These are phyloP conservation scores for Agrypnus murinus DNA, from an alignment of 2,888 invertebrate genomes.

Conservation along the genomic window DNA sequence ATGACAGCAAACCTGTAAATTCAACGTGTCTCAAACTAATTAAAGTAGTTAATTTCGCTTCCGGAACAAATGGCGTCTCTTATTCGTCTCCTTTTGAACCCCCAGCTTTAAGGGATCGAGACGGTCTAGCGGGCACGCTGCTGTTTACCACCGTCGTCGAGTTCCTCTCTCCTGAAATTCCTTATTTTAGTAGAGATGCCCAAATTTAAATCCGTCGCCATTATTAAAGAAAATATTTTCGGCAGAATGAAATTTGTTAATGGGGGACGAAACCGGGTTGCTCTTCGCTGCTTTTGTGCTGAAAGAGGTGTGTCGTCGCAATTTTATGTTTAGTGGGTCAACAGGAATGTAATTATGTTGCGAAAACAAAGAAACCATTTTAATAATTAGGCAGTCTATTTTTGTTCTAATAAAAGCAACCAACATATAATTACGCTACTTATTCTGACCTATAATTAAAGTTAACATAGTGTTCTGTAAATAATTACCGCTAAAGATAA, in stretches of 20 bases:
- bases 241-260: neutral
- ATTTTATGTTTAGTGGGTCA: constrained; percentile 34
- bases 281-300: too few relatives aligned
- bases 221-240: constrained; percentile 19
- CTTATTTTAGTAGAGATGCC: constrained; percentile 18
- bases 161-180: constrained; percentile 44
- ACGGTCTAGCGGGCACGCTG: constrained; percentile 56
- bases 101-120: constrained; percentile 57
- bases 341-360: constrained; percentile 26
- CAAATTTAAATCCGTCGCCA: constrained; percentile 29
- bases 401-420: constrained; percentile 25
- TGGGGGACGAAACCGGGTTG: neutral
- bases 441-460: constrained; percentile 42
- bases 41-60: constrained; percentile 72
- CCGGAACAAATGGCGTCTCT: constrained; percentile 70
- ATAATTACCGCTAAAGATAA: constrained; percentile 43
- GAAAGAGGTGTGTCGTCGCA: neutral
- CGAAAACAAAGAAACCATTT: constrained; percentile 30
- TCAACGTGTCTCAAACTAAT: constrained; percentile 72
- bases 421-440: constrained; percentile 31
- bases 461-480: constrained; percentile 41
- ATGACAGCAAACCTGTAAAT: constrained; percentile 70
- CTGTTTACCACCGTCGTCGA: constrained; percentile 50
- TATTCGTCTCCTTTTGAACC: constrained; percentile 67
- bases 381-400: constrained; percentile 9